Conservation (phyloP, 2,888 invertebrate genomes). For the Xanthorhoe designata region DNA sequence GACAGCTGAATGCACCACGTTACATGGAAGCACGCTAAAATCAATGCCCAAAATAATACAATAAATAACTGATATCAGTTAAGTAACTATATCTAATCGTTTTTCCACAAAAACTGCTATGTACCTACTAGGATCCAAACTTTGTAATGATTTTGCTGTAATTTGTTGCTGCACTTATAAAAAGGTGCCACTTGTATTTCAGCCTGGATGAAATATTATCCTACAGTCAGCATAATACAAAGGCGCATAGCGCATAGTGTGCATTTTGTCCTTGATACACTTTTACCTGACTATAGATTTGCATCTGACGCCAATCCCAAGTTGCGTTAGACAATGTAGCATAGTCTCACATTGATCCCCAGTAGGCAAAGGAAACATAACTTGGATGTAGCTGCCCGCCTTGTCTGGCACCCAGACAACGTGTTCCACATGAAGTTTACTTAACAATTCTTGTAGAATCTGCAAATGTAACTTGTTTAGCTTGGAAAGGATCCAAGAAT, state of each 20-base stretch:
- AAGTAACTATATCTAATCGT: too few relatives aligned
- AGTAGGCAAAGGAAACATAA: constrained; percentile 88
- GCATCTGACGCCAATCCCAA: constrained; percentile 89
- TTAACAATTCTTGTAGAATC: constrained; percentile 89
- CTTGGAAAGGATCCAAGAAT: constrained; percentile 19
- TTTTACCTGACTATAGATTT: constrained; percentile 89
- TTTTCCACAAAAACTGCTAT: too few relatives aligned
- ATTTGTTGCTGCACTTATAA: not conserved
- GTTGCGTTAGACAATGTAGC: constrained; percentile 89
- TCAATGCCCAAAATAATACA: not conserved
- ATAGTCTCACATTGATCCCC: constrained; percentile 91
- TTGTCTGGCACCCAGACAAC: constrained; percentile 90
- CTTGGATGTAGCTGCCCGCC: constrained; percentile 88
- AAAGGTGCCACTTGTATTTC: not conserved
- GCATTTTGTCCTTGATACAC: not conserved
- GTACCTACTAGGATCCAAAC: not conserved
- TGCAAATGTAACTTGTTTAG: constrained; percentile 51
- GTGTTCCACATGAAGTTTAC: constrained; percentile 88
- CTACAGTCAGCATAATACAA: not conserved
- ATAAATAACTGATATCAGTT: not conserved
- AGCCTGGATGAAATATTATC: not conserved
- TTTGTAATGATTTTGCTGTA: not conserved
- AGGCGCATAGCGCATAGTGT: not conserved
- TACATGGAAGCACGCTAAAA: constrained; percentile 87
- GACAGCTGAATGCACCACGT: constrained; percentile 81